A percentile compares a stretch with the other conserved stretches of the same genome.
Conservation (phyloP, 2,113 vertebrate genomes). For the Xerus inauris region DNA sequence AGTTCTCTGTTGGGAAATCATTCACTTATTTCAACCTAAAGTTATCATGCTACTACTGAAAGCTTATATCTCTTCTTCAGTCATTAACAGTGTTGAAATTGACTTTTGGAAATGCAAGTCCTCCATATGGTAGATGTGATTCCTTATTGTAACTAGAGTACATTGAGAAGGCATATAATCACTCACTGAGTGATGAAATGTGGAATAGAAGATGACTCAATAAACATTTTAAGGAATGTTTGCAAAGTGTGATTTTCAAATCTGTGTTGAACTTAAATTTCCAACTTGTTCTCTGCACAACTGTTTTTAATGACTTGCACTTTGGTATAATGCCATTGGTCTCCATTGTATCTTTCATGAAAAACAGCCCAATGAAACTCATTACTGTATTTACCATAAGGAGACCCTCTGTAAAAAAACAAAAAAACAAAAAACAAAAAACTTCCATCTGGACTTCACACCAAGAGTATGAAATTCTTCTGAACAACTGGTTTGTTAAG, state of each 20-base stretch:
- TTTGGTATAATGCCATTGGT: conserved; percentile 39
- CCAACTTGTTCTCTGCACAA: conserved; percentile 55
- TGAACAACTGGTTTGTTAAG: conserved; percentile 37
- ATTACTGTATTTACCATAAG: neutral
- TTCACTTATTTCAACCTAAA: neutral
- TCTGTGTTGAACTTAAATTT: conserved; percentile 68
- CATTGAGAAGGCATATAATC: conserved; percentile 40
- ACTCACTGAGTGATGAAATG: conserved; percentile 28
- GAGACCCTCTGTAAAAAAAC: neutral
- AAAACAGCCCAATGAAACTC: neutral
- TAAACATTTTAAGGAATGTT: conserved; percentile 74
- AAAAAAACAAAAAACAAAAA: too few species aligned
- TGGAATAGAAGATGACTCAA: conserved; percentile 65
- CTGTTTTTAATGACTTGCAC: conserved; percentile 60
- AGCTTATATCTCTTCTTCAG: neutral
- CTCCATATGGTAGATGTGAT: neutral
- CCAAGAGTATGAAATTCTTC: neutral
- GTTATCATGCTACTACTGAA: neutral
- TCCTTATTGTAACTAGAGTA: conserved; percentile 49
- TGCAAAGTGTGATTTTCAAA: conserved; percentile 77
- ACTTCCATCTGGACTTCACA: neutral
- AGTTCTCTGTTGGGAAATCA: neutral
- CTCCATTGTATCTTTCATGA: neutral
- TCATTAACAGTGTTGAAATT: neutral
- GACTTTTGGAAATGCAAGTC: conserved; percentile 31